Evolutionary conservation across 1,140 invertebrate genomes (phyloP), one percentile per base, ranked within the genome.

Genomic region (Drosophila mojavensis): DNA sequence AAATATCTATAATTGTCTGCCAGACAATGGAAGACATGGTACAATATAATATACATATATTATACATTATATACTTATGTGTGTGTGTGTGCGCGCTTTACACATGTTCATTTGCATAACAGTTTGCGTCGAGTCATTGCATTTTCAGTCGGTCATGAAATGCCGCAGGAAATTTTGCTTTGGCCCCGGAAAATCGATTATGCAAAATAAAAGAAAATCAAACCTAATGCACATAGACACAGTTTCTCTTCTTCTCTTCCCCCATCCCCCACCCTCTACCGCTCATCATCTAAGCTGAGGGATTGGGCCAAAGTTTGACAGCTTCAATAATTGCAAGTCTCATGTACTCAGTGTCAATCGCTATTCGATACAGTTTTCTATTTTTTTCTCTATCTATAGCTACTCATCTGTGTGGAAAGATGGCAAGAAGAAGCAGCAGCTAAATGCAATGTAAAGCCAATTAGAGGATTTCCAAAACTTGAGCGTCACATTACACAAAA

Each of bases 391-490:
- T 47, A 17, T 17, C 7, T 15, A 63, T 54, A 36, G 70, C 66
- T 51, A 81, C 60, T 78, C 82, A 88, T 73, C 60, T 53, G 30
- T 39, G 61, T 24, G 24, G 61, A 28, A 15, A 45, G 33, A 30
- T 10, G 59, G 26, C 5, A 6, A 11, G 20, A 41, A 53, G 17
- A 54, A 78, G 36, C 36, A 10, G 36, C 43, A 47, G 43, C n/a
- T 7, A 15, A 15, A 79, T 30, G 24, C 43, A 76, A 75, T 66
- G 72, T 68, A 88, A 86, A 86, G 83, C 79, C 83, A 86, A 86
- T 86, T 86, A 86, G 82, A 88, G 83, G 83, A 86, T 86, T 88
- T 86, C 54, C 68, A 62, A 50, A 82, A 83, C 65, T 85, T 86
- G 72, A 79, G 81, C 78, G 82, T 81, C 82, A 86, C 83, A 79